phyloP scores from a whole-genome alignment of 30 jellyfish, hydroid and myxozoan species.

The Chrysaora quinquecirrha region DNA sequence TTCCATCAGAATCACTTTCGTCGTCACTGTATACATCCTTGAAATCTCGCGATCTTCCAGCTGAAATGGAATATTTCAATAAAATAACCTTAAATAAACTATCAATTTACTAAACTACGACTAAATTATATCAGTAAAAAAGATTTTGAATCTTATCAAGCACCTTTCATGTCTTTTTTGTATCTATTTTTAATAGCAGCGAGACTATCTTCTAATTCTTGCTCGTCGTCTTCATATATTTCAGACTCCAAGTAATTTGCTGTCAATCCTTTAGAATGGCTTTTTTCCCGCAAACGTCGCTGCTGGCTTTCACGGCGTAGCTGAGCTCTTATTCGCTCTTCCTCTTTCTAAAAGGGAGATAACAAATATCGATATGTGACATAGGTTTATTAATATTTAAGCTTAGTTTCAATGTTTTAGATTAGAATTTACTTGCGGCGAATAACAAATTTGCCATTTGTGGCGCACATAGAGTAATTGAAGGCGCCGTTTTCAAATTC shows the following conservation, averaged over 20 bases:
- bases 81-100: too few relatives aligned
- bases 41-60: constrained; percentile 64
- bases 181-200: constrained; percentile 90
- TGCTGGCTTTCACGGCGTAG: constrained; percentile 95
- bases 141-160: too few relatives aligned
- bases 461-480: too few relatives aligned
- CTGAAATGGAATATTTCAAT: constrained; percentile 14
- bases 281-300: constrained; percentile 90
- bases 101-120: too few relatives aligned
- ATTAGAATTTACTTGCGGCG: too few relatives aligned
- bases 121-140: too few relatives aligned
- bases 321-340: constrained; percentile 93
- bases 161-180: constrained; percentile 75
- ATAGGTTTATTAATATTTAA: too few relatives aligned
- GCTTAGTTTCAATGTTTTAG: too few relatives aligned
- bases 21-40: constrained; percentile 87
- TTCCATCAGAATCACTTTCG: constrained; percentile 74
- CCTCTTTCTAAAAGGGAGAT: constrained; percentile 96
- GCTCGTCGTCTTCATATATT: constrained; percentile 85
- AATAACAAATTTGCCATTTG: too few relatives aligned
- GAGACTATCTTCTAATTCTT: constrained; percentile 88
- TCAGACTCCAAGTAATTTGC: constrained; percentile 85
- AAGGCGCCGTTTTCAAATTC: too few relatives aligned
- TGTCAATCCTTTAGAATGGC: constrained; percentile 87
- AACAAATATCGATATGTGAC: too few relatives aligned